Evolutionary conservation across 2,113 vertebrate genomes (phyloP).

Genomic region (Sakesphorus luctuosus): DNA sequence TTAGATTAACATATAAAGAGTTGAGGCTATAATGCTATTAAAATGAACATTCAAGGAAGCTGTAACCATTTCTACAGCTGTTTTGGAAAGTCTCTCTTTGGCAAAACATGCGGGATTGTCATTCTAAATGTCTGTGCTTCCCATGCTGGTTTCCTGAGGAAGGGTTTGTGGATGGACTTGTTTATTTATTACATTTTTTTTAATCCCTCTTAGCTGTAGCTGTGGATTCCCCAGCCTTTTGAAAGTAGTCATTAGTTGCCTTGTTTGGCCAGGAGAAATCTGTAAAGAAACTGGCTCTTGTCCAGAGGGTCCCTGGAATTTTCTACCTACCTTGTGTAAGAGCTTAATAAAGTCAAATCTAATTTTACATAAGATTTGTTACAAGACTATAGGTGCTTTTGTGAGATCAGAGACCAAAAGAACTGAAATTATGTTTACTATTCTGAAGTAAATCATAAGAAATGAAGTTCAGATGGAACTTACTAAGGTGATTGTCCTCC

Average conservation of each 20-base stretch:
- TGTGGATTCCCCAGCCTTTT: constrained; percentile 35
- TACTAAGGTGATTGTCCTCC: not conserved
- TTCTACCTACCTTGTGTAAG: constrained; percentile 32
- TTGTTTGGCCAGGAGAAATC: constrained; percentile 16
- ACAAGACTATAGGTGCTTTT: not conserved
- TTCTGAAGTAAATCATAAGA: not conserved
- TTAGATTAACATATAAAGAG: constrained; percentile 20
- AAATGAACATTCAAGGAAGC: not conserved
- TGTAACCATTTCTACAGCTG: constrained; percentile 35
- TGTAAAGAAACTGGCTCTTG: not conserved
- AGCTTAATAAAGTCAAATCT: constrained; percentile 21
- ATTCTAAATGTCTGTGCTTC: constrained; percentile 52
- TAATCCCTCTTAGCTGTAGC: constrained; percentile 11
- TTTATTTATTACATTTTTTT: constrained; percentile 53
- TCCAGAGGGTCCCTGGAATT: constrained; percentile 25
- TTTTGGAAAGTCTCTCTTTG: constrained; percentile 49
- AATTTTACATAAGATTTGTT: constrained; percentile 1
- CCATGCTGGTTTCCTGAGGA: constrained; percentile 65
- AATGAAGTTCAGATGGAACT: not conserved
- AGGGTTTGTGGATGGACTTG: not conserved
- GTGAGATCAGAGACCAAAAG: not conserved
- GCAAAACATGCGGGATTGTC: constrained; percentile 49
- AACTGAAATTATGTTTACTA: not conserved
- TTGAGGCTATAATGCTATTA: not conserved
- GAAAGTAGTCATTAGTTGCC: constrained; percentile 31